phyloP scores from a whole-genome alignment of 2,888 invertebrate genomes.

The Synanthedon myopaeformis region DNA sequence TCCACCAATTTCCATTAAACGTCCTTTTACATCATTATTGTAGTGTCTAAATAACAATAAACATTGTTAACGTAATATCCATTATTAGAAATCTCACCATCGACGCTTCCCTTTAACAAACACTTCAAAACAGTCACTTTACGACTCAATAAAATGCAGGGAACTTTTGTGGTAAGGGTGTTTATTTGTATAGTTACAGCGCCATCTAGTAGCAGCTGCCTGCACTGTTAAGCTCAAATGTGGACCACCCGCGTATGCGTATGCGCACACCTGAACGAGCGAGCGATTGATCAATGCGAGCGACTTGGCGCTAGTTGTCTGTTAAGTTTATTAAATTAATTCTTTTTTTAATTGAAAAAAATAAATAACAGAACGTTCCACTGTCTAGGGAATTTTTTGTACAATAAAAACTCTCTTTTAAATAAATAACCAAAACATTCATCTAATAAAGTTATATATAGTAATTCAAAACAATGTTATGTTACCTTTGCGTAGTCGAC shows the following conservation, averaged over 20 bases:
- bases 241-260: slow-evolving; percentile 29
- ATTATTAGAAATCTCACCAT: background rate
- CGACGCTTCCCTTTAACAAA: background rate
- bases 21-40: background rate
- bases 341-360: too few species aligned
- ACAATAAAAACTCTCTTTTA: too few species aligned
- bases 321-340: too few species aligned
- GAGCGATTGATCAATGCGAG: background rate
- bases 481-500: slow-evolving; percentile 75
- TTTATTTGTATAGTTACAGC: slow-evolving; percentile 10
- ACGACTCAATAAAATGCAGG: slow-evolving; percentile 1
- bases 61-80: slow-evolving; percentile 1
- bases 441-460: too few species aligned
- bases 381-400: too few species aligned
- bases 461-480: background rate
- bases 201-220: slow-evolving; percentile 45
- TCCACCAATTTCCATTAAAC: too few species aligned
- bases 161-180: slow-evolving; percentile 1
- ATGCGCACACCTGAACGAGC: slow-evolving; percentile 4
- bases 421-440: too few species aligned
- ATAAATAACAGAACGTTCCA: too few species aligned
- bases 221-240: slow-evolving; percentile 21
- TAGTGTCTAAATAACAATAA: slow-evolving; percentile 1
- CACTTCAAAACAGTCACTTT: slow-evolving; percentile 2
- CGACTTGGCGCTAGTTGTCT: background rate